These are phyloP conservation scores for Phodopus roborovskii DNA, from an alignment of 2,113 vertebrate species.

Conservation along the genomic window DNA sequence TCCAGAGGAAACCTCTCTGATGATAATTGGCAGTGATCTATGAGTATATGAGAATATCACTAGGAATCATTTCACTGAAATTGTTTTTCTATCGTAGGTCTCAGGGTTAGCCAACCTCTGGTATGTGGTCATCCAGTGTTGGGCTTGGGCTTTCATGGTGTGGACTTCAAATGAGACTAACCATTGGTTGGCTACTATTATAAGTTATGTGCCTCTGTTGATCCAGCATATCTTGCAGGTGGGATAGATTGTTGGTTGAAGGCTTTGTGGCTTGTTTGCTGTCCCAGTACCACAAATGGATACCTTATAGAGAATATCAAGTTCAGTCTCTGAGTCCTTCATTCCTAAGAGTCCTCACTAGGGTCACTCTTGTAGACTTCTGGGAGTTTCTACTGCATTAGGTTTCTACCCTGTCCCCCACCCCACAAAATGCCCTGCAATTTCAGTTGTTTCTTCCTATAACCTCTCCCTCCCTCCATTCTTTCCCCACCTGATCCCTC, in stretches of 20 bases:
- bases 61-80: not conserved
- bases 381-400: not conserved
- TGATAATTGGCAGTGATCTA: not conserved
- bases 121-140: not conserved
- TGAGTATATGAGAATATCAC: not conserved
- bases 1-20: not conserved
- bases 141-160: too few species aligned
- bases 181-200: not conserved
- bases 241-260: not conserved
- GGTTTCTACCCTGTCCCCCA: not conserved
- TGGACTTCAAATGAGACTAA: not conserved
- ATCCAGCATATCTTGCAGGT: too few species aligned
- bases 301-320: not conserved
- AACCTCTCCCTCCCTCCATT: not conserved
- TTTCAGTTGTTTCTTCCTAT: not conserved
- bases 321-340: not conserved
- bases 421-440: too few species aligned
- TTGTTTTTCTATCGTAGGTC: not conserved
- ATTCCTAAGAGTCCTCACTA: not conserved
- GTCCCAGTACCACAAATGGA: too few species aligned
- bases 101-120: too few species aligned
- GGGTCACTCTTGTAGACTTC: not conserved
- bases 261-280: not conserved
- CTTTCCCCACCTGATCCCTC: not conserved
- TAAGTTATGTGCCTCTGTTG: too few species aligned